Conservation (phyloP, 1,140 invertebrate genomes). For the Zeugodacus cucurbitae region DNA sequence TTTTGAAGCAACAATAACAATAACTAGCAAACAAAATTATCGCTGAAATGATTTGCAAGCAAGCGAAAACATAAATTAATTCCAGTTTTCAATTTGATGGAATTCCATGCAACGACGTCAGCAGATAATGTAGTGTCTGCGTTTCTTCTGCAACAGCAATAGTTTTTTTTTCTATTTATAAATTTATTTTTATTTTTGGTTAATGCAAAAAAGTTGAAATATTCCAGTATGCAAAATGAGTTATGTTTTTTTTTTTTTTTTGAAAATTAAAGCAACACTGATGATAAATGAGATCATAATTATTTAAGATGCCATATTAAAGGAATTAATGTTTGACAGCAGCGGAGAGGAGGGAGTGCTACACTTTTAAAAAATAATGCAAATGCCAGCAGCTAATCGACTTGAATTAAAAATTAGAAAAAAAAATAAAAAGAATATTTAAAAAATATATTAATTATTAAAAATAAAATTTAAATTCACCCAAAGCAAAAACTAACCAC, state of each 20-base stretch:
- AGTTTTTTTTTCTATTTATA: not conserved
- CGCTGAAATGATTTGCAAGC: not conserved
- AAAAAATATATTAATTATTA: no score
- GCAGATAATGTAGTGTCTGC: not conserved
- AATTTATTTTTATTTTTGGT: not conserved
- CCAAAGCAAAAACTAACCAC: no score
- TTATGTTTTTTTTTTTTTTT: no score
- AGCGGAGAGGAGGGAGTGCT: not conserved
- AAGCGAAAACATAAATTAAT: not conserved
- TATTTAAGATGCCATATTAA: not conserved
- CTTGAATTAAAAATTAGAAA: not conserved
- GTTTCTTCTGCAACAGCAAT: not conserved
- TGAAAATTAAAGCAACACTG: not conserved
- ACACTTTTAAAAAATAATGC: not conserved
- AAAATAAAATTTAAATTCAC: no score
- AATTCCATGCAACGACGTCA: slow-evolving; percentile 16
- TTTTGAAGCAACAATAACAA: not conserved
- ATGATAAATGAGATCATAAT: slow-evolving; percentile 20
- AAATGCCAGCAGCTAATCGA: not conserved
- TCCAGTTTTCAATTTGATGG: not conserved
- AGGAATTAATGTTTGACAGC: not conserved
- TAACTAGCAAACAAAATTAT: not conserved
- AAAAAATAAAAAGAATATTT: no score
- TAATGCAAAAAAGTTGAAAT: not conserved
- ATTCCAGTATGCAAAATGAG: not conserved